Evolutionary conservation across 2,888 invertebrate species (phyloP), one percentile per base, ranked within the genome.

Genomic region (Sphaeridia pumilis): DNA sequence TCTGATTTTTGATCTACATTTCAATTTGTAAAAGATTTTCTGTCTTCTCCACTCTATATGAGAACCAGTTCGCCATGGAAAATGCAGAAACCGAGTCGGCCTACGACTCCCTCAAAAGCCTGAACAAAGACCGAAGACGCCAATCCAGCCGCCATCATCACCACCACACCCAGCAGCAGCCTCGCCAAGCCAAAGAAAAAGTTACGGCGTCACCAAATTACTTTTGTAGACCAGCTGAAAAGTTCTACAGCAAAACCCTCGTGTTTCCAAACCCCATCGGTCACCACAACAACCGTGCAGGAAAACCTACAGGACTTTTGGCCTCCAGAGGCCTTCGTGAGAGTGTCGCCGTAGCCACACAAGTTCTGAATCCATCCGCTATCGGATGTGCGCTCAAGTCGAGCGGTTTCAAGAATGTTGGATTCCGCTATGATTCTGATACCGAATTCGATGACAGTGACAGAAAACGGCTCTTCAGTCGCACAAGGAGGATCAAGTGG

Each of bases 311-410:
- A n/a, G n/a, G n/a, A n/a, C n/a, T n/a, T n/a, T n/a, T n/a, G n/a
- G n/a, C n/a, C n/a, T n/a, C n/a, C n/a, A n/a, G n/a, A n/a, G n/a
- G n/a, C n/a, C n/a, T 4, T 3, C 7, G 48, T 12, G 56, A 58
- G 26, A 59, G 59, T 44, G 61, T 64, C 20, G 64, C 61, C 3
- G 61, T 64, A 49, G 64, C 64, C 3, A 64, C 64, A 2, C 64
- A 64, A 56, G 64, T 64, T 1, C 41, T 64, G 7, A 61, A 52
- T 46, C 61, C 64, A 0, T 60, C 58, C 49, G 63, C 61, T 3
- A 58, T 63, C 34, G 58, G 59, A 7, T 58, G 59, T 4, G 58
- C 60, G 3, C 35, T 60, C 2, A 60, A 56, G 43, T 48, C 55
- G 22, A 52, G 56, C 41, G 48, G 57, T 25, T 47, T 52, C 21